phyloP scores from a whole-genome alignment of 2,113 vertebrate genomes.

The Oostethus manadensis region DNA sequence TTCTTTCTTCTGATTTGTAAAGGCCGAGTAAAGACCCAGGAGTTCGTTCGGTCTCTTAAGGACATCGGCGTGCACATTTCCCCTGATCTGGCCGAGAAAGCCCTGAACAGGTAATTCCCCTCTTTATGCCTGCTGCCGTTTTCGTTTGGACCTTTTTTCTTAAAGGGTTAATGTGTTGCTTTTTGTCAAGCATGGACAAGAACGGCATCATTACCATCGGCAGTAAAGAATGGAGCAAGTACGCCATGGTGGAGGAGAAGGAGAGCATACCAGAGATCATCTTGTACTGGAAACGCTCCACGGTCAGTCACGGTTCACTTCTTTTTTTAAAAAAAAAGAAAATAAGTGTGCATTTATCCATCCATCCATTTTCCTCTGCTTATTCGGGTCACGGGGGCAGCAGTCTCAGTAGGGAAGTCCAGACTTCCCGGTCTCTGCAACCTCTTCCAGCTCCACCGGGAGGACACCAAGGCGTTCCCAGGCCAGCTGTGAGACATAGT shows the following conservation, averaged over 20 bases:
- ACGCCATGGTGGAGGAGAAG: constrained; percentile 78
- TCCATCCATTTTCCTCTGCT: too few species aligned
- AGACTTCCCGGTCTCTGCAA: too few species aligned
- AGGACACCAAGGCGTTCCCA: too few species aligned
- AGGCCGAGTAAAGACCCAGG: constrained; percentile 83
- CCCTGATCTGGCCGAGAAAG: constrained; percentile 84
- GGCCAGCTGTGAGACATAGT: too few species aligned
- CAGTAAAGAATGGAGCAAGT: constrained; percentile 91
- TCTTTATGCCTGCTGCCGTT: background rate
- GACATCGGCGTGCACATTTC: constrained; percentile 93
- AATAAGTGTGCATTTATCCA: background rate
- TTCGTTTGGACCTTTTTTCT: background rate
- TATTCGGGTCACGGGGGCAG: too few species aligned
- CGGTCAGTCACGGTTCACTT: constrained; percentile 68
- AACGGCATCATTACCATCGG: constrained; percentile 92
- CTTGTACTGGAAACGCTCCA: constrained; percentile 97
- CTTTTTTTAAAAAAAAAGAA: too few species aligned
- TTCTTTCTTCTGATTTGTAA: constrained; percentile 11
- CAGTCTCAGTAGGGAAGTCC: too few species aligned
- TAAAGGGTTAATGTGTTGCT: background rate
- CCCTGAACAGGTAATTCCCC: constrained; percentile 80
- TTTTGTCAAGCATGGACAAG: constrained; percentile 84
- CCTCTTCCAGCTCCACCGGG: too few species aligned
- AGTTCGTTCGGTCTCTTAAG: constrained; percentile 87
- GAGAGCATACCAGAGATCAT: constrained; percentile 97